Conservation (phyloP, 2,113 vertebrate genomes). For the Serinus canaria region DNA sequence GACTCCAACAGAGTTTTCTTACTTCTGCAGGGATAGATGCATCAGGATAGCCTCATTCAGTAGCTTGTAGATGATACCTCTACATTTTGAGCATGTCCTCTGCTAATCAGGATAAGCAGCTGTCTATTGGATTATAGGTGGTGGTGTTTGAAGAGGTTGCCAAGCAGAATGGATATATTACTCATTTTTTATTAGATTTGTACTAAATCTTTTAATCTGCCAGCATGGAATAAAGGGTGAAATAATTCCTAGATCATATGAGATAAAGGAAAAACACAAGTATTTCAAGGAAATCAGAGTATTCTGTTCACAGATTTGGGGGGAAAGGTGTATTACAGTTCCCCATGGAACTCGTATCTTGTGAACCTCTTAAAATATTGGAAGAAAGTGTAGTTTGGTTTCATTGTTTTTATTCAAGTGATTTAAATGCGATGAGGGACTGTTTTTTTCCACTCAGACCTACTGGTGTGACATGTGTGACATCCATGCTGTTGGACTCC, state of each 20-base stretch:
- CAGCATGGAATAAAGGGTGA: neutral
- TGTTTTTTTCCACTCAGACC: neutral
- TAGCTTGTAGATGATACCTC: neutral
- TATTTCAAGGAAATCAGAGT: neutral
- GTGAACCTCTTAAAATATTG: neutral
- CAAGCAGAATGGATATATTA: neutral
- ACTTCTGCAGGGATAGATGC: neutral
- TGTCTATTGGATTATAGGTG: neutral
- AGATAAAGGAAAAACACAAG: neutral
- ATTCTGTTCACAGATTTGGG: neutral
- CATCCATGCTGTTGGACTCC: neutral
- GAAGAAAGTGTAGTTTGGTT: neutral
- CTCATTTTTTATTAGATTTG: neutral
- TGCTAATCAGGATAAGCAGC: constrained; percentile 2
- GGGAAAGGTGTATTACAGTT: neutral
- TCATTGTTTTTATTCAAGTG: neutral
- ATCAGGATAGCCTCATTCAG: neutral
- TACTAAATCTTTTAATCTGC: neutral
- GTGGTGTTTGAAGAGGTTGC: neutral
- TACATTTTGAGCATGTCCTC: neutral
- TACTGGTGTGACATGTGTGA: neutral
- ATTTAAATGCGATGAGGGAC: neutral
- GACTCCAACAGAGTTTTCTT: constrained; percentile 16
- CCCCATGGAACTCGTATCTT: fast-evolving
- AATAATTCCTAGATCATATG: neutral